phyloP scores from a whole-genome alignment of 1,140 invertebrate genomes.

The Amyelois transitella region DNA sequence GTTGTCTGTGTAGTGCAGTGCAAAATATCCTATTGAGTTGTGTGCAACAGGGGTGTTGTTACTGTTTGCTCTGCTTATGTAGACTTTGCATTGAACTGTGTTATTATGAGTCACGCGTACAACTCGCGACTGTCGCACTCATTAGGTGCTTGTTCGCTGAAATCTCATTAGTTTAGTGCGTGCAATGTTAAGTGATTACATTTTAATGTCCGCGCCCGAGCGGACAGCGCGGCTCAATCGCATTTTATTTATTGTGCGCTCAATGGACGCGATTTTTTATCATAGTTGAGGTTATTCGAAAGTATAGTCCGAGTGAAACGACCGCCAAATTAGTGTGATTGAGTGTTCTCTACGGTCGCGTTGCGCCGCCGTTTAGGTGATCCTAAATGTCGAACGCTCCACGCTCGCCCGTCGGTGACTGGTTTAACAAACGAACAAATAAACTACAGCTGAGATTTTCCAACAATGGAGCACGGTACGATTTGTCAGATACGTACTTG shows the following conservation, averaged over 20 bases:
- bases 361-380: constrained; percentile 17
- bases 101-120: constrained; percentile 57
- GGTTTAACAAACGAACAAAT: constrained; percentile 58
- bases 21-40: constrained; percentile 26
- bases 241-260: constrained; percentile 45
- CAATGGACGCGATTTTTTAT: constrained; percentile 32
- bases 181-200: constrained; percentile 69
- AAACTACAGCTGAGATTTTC: constrained; percentile 49
- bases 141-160: constrained; percentile 64
- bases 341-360: constrained; percentile 36
- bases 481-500: not conserved
- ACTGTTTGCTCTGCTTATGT: constrained; percentile 16
- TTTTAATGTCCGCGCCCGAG: constrained; percentile 49
- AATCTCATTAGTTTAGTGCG: constrained; percentile 68
- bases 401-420: constrained; percentile 54
- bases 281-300: constrained; percentile 38
- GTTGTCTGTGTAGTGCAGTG: constrained; percentile 1
- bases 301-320: constrained; percentile 36
- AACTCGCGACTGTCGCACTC: constrained; percentile 49
- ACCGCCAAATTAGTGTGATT: constrained; percentile 27
- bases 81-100: constrained; percentile 30
- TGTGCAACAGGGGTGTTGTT: constrained; percentile 16
- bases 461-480: constrained; percentile 64
- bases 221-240: constrained; percentile 40
- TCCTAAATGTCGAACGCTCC: constrained; percentile 53